Evolutionary conservation across 1,140 invertebrate species (phyloP), one percentile per base, ranked within the genome.

Genomic region (Bathynomus jamesi): DNA sequence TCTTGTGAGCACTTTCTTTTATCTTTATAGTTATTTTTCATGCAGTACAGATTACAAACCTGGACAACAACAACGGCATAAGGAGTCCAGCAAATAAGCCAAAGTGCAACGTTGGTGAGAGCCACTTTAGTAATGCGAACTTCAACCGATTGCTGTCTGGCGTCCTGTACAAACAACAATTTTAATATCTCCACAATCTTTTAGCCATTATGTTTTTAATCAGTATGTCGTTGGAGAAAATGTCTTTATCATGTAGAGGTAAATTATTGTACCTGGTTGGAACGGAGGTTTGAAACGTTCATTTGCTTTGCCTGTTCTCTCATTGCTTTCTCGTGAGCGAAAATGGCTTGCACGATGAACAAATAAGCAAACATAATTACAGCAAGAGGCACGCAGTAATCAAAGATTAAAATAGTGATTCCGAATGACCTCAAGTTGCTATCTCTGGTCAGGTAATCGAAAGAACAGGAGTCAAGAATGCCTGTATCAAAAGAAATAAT

Each of bases 301-400:
- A 82, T 82, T 73, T 81, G 82, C 72, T 81, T 81, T 11, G 82
- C 82, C 70, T 83, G 81, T 60, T 80, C 79, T 30, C 79, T 70
- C 78, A 86, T 82, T 70, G 84, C 80, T 53, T 80, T 80, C 73
- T 85, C 83, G 77, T 86, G 85, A 25, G 79, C 78, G 10, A 79
- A 79, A 29, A 86, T 83, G 25, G 85, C 81, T 29, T 78, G 77
- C 21, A 84, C 80, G 71, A 85, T 85, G 76, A 80, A 78, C 69
- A 78, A 79, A 78, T 86, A 86, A 70, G 80, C 83, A 75, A 81
- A 81, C 27, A 83, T 31, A 53, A 79, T 78, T n/a, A 74, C n/a
- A 24, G 66, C 17, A 13, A 79, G 64, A 0, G 79, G 79, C n/a
- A 80, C 10, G 31, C 69, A 79, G 76, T 73, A 78, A 66, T 75